Evolutionary conservation across 1,140 invertebrate genomes (phyloP).

Genomic region (Cylas formicarius): DNA sequence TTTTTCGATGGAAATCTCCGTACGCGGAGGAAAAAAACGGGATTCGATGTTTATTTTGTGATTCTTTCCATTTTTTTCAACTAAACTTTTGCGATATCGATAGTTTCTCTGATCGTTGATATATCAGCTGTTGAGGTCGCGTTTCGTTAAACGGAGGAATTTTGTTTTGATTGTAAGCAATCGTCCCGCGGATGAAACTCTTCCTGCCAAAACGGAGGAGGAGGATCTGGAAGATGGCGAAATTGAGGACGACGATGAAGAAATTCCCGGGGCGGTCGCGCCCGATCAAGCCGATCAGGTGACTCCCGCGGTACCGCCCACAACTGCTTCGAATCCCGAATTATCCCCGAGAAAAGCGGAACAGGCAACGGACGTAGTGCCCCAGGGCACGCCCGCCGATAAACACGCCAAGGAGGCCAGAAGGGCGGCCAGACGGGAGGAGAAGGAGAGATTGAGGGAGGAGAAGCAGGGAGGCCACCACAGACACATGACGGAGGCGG

Average conservation of each 20-base stretch:
- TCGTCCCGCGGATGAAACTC: background rate
- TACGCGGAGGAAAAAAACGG: too few species aligned
- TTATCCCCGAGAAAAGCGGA: slow-evolving; percentile 14
- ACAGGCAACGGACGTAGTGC: background rate
- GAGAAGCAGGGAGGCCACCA: slow-evolving; percentile 24
- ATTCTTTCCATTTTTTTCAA: too few species aligned
- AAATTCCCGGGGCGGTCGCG: slow-evolving; percentile 28
- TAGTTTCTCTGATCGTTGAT: too few species aligned
- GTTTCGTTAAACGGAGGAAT: background rate
- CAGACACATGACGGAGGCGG: slow-evolving; percentile 39
- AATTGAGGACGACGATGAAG: slow-evolving; percentile 54
- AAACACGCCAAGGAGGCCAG: slow-evolving; percentile 9
- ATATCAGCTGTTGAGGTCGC: too few species aligned
- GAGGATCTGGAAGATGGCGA: slow-evolving; percentile 52
- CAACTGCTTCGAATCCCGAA: slow-evolving; percentile 26
- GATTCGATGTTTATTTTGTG: too few species aligned
- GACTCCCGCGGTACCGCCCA: slow-evolving; percentile 31
- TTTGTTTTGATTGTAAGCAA: background rate
- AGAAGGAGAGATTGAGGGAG: slow-evolving; percentile 11
- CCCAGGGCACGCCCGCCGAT: slow-evolving; percentile 3
- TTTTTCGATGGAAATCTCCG: too few species aligned
- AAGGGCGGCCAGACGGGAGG: slow-evolving; percentile 2
- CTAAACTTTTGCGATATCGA: too few species aligned
- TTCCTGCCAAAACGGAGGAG: slow-evolving; percentile 17
- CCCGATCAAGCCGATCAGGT: slow-evolving; percentile 26